phyloP scores from a whole-genome alignment of 1,140 invertebrate species.

The Pogonognathellus flavescens region DNA sequence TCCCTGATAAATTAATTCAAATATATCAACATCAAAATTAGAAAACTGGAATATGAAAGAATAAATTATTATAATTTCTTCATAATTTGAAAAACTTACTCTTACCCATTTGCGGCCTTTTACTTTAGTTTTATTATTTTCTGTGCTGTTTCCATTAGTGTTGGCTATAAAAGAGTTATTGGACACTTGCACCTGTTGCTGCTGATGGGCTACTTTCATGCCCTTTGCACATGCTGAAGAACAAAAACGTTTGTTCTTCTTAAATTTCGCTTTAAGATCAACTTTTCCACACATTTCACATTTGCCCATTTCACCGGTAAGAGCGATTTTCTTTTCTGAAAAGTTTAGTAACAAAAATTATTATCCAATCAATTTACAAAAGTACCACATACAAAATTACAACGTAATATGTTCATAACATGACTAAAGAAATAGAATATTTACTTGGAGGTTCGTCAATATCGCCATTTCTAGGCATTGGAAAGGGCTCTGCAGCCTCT shows the following conservation, averaged over 20 bases:
- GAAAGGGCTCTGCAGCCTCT: slow-evolving; percentile 76
- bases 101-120: slow-evolving; percentile 68
- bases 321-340: slow-evolving; percentile 72
- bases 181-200: slow-evolving; percentile 59
- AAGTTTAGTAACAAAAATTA: slow-evolving; percentile 66
- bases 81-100: no score
- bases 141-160: slow-evolving; percentile 16
- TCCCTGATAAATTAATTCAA: slow-evolving; percentile 60
- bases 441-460: slow-evolving; percentile 82
- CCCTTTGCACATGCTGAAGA: slow-evolving; percentile 82
- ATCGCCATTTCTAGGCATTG: slow-evolving; percentile 72
- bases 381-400: no score
- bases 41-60: no score
- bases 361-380: no score
- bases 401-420: slow-evolving; percentile 39
- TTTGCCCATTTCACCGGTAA: slow-evolving; percentile 75
- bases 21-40: background rate
- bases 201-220: slow-evolving; percentile 67
- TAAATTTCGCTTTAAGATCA: slow-evolving; percentile 80
- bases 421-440: slow-evolving; percentile 63
- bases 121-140: slow-evolving; percentile 67
- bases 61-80: no score
- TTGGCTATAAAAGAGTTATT: slow-evolving; percentile 26
- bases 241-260: slow-evolving; percentile 84
- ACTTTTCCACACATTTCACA: slow-evolving; percentile 86